Evolutionary conservation across 2,888 invertebrate genomes (phyloP), one percentile per base, ranked within the genome.

Genomic region (Glyphotaelius pellucidus): DNA sequence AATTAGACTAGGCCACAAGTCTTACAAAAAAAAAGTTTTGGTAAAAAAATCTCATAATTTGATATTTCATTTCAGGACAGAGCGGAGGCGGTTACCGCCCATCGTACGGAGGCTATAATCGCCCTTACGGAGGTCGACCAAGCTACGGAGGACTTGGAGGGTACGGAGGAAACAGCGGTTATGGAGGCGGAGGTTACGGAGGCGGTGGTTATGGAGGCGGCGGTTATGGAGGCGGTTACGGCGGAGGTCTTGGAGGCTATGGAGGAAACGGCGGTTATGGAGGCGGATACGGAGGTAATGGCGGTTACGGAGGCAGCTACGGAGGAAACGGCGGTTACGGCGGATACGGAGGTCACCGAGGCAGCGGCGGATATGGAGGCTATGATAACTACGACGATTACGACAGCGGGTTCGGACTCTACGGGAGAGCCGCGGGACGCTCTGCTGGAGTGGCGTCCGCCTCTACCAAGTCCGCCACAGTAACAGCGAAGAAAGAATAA

Each of bases 401-500:
- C 87, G 93, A 95, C 93, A 95, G 95, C 94, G 67, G 67, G 67
- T 94, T 94, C 93, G 95, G 95, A 9, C 95, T 95, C 5, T 95
- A 94, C 92, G 94, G 94, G 95, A 95, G 89, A 95, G 95, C 89
- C 94, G 94, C 93, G 19, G 92, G 92, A 91, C 67, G 92, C 35
- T 91, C 92, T 25, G 87, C 91, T 9, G 67, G 67, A 67, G 38
- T 30, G 31, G 90, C 88, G 52, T 87, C 93, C 38, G 91, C 92
- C 35, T 90, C 93, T 31, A 25, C 90, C 11, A 92, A 92, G 32
- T 81, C 91, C 15, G 89, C 80, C 31, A 7, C 91, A 19, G 81
- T 88, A 3, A 5, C 80, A 38, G 80, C 67, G 5, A 84, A 91
- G 25, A 84, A 85, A 25, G 89, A 30, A 90, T 84, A 84, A 42